These are phyloP conservation scores for Alethe diademata DNA, from an alignment of 2,113 vertebrate species.

Conservation along the genomic window DNA sequence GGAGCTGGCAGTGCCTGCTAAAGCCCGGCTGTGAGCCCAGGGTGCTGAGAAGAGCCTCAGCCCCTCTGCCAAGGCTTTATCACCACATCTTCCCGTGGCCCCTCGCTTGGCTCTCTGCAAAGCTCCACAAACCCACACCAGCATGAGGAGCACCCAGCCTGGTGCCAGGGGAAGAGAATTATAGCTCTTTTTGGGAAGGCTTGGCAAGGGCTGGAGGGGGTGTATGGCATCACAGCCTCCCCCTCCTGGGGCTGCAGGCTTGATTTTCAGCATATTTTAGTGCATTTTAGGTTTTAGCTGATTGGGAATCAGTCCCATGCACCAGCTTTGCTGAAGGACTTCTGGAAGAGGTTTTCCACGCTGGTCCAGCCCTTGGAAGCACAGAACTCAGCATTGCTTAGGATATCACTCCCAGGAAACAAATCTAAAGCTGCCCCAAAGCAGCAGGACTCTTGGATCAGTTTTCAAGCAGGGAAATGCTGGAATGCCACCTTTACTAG, in stretches of 20 bases:
- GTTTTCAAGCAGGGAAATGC: not conserved
- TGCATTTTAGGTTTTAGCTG: not conserved
- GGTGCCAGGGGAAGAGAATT: not conserved
- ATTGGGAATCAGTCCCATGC: not conserved
- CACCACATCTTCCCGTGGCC: not conserved
- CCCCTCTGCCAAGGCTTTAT: constrained; percentile 43
- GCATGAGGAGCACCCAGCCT: not conserved
- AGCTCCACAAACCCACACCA: not conserved
- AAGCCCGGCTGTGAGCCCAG: not conserved
- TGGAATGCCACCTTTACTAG: not conserved
- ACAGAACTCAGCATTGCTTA: accelerated
- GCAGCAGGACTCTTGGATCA: not conserved
- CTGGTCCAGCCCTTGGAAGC: not conserved
- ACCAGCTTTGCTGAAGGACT: not conserved
- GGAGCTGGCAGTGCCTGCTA: not conserved
- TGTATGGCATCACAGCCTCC: not conserved
- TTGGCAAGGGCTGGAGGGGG: not conserved
- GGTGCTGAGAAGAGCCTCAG: not conserved
- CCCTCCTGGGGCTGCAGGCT: not conserved
- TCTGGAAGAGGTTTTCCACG: not conserved
- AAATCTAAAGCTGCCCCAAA: not conserved
- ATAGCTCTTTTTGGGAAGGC: not conserved
- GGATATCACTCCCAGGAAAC: not conserved
- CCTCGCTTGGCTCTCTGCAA: not conserved
- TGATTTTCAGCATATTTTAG: not conserved